These are phyloP conservation scores for Melieria omissa DNA, from an alignment of 2,888 invertebrate species.

Conservation along the genomic window DNA sequence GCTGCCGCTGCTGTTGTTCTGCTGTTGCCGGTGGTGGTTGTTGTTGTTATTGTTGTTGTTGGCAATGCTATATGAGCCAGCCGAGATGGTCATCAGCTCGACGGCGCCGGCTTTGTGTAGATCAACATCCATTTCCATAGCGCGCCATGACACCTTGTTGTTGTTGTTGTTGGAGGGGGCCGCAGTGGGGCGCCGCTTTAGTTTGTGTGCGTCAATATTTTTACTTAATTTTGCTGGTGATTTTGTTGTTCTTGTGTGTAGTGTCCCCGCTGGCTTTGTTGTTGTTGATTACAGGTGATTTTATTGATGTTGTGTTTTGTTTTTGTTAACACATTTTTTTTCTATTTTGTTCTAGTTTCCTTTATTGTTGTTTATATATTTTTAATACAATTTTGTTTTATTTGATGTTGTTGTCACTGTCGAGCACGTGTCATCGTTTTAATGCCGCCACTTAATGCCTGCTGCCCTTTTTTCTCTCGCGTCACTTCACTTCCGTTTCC, in stretches of 20 bases:
- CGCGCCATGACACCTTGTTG: not conserved
- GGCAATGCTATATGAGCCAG: conserved; percentile 54
- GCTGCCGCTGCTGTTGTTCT: conserved; percentile 35
- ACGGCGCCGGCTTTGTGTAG: conserved; percentile 57
- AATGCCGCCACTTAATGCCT: not conserved
- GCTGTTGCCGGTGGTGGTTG: conserved; percentile 38
- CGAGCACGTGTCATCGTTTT: not conserved
- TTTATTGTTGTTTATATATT: not conserved
- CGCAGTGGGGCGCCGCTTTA: not conserved
- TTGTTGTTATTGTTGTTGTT: conserved; percentile 49
- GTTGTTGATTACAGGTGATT: conserved; percentile 42
- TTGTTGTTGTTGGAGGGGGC: not conserved
- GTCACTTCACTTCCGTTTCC: not conserved
- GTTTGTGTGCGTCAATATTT: conserved; percentile 1
- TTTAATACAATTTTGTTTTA: not conserved
- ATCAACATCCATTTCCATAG: conserved; percentile 66
- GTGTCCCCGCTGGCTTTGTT: not conserved
- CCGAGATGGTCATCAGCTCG: conserved; percentile 63
- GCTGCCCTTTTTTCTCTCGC: not conserved
- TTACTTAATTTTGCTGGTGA: not conserved
- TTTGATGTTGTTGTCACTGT: not conserved
- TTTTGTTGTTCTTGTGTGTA: conserved; percentile 6
- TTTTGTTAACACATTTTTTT: not conserved
- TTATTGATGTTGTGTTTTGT: conserved; percentile 23
- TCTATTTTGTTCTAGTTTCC: not conserved